Base-by-base conservation (phyloP, 1,140 invertebrate species). In the Heliconius melpomene region DNA sequence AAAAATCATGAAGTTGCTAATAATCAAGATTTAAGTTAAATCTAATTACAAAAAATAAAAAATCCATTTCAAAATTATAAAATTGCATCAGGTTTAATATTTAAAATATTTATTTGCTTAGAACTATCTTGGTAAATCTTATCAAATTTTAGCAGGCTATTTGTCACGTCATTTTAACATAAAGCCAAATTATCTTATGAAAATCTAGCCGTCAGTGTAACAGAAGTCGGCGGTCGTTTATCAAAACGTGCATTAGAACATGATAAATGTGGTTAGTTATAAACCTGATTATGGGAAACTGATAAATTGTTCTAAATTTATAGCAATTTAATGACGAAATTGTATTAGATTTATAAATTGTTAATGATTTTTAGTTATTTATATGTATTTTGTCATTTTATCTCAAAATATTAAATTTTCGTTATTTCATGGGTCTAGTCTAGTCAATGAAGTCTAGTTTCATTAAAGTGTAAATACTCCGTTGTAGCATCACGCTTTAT, bases 81-180 rank as follows among this genome's bases (percentile, higher is more conserved):
- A n/a, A 40, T 72, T 38, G 38, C 36, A 20, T 72, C 7, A 66
- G 7, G 2, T 23, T n/a, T 23, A 57, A 57, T 8, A 57, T 8
- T 23, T 3, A 57, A 57, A 23, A 57, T 23, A 23, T 72, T 1
- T 72, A 72, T 40, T 72, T 40, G 32, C 71, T 26, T 40, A 72
- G 36, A 72, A n/a, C n/a, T 38, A 70, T 77, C 75, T 71, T 29
- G 18, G 50, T 46, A 3, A 26, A 71, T 50, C 40, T 77, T 77
- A 77, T 77, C 75, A 77, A 29, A 72, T 40, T 60, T 77, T 72
- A 77, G n/a, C 26, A 18, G 60, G 66, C 32, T 66, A 71, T 77
- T 77, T 77, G 75, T 77, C 75, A 77, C 23, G 7, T 71, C 50
- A 40, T 38, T 50, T 50, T 23, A 71, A 20, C 7, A 20, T 52